Evolutionary conservation across 2,113 vertebrate genomes (phyloP).

Genomic region (Rynchops niger): DNA sequence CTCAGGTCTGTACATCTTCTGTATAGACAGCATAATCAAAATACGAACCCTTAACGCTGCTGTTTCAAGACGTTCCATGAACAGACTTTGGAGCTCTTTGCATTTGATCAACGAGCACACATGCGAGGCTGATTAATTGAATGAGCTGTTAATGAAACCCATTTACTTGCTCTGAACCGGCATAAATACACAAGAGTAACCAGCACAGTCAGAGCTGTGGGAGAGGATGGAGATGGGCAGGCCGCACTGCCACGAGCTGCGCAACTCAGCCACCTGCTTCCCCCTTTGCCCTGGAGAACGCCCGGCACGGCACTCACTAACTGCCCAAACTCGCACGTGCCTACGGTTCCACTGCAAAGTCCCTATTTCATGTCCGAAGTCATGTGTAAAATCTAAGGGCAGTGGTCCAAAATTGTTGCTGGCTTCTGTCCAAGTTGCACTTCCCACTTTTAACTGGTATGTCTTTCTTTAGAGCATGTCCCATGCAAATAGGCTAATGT

Average conservation of each 20-base stretch:
- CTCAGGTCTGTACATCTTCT: not conserved
- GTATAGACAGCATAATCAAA: not conserved
- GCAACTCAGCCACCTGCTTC: fast-evolving
- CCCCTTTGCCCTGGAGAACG: not conserved
- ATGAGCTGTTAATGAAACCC: not conserved
- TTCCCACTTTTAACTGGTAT: not conserved
- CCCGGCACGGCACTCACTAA: not conserved
- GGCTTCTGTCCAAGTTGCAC: not conserved
- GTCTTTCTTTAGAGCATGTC: not conserved
- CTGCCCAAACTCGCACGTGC: not conserved
- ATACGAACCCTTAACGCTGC: fast-evolving
- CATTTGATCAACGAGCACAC: not conserved
- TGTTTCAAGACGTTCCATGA: not conserved
- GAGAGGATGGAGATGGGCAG: not conserved
- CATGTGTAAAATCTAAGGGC: not conserved
- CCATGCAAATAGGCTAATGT: not conserved
- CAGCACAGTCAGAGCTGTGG: not conserved
- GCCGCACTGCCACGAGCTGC: not conserved
- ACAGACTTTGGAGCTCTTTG: not conserved
- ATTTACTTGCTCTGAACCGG: not conserved
- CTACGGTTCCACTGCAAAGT: not conserved
- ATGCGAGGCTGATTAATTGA: not conserved
- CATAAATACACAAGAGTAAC: not conserved
- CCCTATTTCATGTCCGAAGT: not conserved
- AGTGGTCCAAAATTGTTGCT: not conserved